phyloP scores from a whole-genome alignment of 2,797 vertebrate genomes.

The Toxotes lorentzi region DNA sequence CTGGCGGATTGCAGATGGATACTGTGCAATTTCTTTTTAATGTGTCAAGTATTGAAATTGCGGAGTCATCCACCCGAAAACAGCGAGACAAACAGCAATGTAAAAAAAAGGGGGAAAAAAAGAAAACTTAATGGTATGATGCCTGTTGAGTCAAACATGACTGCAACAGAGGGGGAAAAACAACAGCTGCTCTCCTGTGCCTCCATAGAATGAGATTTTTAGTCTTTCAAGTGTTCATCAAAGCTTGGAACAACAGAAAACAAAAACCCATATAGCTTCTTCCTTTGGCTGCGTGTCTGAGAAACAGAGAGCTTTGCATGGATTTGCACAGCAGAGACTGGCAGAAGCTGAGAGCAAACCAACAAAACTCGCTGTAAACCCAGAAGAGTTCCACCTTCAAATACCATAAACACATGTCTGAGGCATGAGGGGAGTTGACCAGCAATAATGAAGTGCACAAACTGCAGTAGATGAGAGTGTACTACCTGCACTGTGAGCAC shows the following conservation, averaged over 20 bases:
- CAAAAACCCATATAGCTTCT: neutral
- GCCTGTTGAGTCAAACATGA: constrained; percentile 6
- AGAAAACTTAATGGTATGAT: neutral
- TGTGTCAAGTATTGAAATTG: constrained; percentile 90
- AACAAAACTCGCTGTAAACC: constrained; percentile 93
- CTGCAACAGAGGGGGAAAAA: neutral
- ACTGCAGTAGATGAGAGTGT: constrained; percentile 92
- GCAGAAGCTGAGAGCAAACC: constrained; percentile 94
- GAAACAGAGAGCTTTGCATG: constrained; percentile 97
- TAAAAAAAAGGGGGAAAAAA: neutral
- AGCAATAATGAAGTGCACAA: constrained; percentile 95
- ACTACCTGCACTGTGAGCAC: constrained; percentile 99
- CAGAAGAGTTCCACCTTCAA: constrained; percentile 23
- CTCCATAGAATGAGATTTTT: constrained; percentile 14
- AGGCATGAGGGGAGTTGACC: constrained; percentile 78
- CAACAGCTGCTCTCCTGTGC: constrained; percentile 30
- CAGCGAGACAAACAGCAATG: constrained; percentile 85
- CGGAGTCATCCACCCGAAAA: constrained; percentile 96
- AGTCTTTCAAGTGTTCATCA: constrained; percentile 46
- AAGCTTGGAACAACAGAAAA: constrained; percentile 38
- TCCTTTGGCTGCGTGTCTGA: constrained; percentile 38
- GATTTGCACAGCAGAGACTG: constrained; percentile 97
- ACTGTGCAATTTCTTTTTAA: constrained; percentile 94
- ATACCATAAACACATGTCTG: neutral
- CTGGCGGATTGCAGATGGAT: constrained; percentile 97